Evolutionary conservation across 92 coral and sea anemone species (phyloP).

Genomic region (Palythoa caribaeorum): DNA sequence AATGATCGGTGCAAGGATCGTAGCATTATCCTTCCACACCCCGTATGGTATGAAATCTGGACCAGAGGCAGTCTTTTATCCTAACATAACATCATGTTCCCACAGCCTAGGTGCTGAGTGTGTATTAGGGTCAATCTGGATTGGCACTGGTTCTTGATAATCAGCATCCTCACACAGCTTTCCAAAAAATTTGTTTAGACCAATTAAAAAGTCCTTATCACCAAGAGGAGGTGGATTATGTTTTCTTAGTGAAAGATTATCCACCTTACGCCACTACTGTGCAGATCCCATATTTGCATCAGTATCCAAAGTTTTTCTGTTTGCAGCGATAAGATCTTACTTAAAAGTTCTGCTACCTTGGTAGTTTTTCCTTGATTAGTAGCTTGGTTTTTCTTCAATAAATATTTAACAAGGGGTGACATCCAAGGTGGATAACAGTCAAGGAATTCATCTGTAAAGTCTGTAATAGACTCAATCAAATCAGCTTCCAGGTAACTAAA

Average conservation of each 20-base stretch:
- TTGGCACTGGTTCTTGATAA: neutral
- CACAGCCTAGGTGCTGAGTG: constrained; percentile 19
- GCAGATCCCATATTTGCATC: no score
- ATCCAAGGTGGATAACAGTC: neutral
- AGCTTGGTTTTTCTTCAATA: no score
- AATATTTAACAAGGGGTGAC: no score
- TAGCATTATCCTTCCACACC: no score
- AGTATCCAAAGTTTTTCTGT: no score
- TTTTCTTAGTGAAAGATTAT: no score
- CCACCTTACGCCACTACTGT: no score
- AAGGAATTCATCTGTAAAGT: constrained; percentile 2
- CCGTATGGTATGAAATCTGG: constrained; percentile 15
- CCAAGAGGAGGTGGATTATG: no score
- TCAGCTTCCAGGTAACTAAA: constrained; percentile 8
- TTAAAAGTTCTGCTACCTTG: no score
- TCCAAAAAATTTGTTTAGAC: constrained; percentile 1
- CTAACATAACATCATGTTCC: constrained; percentile 14
- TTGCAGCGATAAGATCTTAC: no score
- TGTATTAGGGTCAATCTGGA: constrained; percentile 3
- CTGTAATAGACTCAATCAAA: neutral
- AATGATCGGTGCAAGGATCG: no score
- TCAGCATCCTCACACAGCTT: neutral
- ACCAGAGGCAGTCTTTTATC: constrained; percentile 18
- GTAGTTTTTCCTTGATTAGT: no score
- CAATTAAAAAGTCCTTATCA: neutral